Evolutionary conservation across 35 echinoderm and acorn worm genomes (phyloP).

Genomic region (Patiria miniata): DNA sequence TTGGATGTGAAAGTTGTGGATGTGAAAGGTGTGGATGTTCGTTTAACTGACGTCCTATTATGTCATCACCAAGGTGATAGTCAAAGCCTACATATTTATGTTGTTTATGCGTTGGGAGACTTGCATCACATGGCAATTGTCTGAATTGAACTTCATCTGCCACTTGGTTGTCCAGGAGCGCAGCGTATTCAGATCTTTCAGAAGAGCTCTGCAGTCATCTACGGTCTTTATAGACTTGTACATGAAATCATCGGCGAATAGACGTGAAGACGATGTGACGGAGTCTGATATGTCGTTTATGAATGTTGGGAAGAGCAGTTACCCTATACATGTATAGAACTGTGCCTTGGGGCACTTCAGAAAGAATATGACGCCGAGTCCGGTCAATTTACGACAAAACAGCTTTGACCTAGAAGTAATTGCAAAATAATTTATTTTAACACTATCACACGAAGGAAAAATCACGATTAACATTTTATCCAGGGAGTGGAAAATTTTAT

Average conservation of each 20-base stretch:
- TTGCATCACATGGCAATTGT: slow-evolving; percentile 47
- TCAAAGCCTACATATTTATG: slow-evolving; percentile 10
- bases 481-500: too few species aligned
- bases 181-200: neutral
- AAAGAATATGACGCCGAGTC: too few species aligned
- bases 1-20: slow-evolving; percentile 19
- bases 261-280: neutral
- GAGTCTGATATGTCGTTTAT: neutral
- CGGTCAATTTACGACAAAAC: too few species aligned
- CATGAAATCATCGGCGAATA: neutral
- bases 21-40: slow-evolving; percentile 41
- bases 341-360: too few species aligned
- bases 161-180: neutral
- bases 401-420: too few species aligned
- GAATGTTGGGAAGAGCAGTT: slow-evolving; percentile 12
- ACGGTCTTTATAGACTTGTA: neutral
- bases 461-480: too few species aligned
- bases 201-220: neutral
- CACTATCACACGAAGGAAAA: too few species aligned
- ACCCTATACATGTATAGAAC: too few species aligned
- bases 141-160: neutral
- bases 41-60: neutral
- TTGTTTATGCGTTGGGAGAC: slow-evolving; percentile 38
- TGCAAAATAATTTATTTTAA: too few species aligned
- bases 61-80: slow-evolving; percentile 3